A percentile compares a stretch with the other conserved stretches of the same genome.
phyloP scores from a whole-genome alignment of 2,797 vertebrate species.

The Clarias platycephalus region DNA sequence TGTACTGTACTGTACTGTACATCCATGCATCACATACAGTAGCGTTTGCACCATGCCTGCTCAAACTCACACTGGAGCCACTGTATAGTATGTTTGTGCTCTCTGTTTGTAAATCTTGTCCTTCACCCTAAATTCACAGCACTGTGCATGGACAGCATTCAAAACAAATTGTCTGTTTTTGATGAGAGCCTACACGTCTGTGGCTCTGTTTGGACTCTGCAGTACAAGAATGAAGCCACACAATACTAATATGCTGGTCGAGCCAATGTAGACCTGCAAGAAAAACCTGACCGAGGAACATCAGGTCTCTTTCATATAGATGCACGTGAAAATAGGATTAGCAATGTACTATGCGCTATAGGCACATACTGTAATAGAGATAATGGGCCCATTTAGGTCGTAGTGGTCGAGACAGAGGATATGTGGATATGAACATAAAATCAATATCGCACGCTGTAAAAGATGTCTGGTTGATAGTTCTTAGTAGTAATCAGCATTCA shows the following conservation, averaged over 20 bases:
- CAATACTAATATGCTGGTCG: constrained; percentile 51
- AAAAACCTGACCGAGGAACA: constrained; percentile 24
- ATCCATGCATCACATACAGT: constrained; percentile 36
- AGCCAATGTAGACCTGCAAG: constrained; percentile 40
- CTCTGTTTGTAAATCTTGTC: constrained; percentile 38
- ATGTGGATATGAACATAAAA: constrained; percentile 47
- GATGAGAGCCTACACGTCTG: constrained; percentile 45
- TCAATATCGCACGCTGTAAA: constrained; percentile 40
- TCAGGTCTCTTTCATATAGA: neutral
- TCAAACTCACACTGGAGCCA: constrained; percentile 31
- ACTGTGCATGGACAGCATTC: constrained; percentile 46
- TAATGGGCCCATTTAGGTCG: constrained; percentile 44
- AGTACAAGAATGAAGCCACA: constrained; percentile 42
- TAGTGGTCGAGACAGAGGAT: constrained; percentile 31
- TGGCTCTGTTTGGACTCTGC: constrained; percentile 39
- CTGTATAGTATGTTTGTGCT: constrained; percentile 37
- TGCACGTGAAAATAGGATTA: constrained; percentile 30
- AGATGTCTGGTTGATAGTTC: constrained; percentile 30
- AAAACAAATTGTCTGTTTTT: constrained; percentile 51
- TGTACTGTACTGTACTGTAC: constrained; percentile 50
- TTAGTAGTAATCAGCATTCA: constrained; percentile 1
- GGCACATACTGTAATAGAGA: constrained; percentile 32
- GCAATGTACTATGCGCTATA: constrained; percentile 2
- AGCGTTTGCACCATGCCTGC: constrained; percentile 40
- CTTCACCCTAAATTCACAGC: constrained; percentile 43